Base-by-base conservation (phyloP, 2,888 invertebrate genomes). In the Harpagoxenus sublaevis region DNA sequence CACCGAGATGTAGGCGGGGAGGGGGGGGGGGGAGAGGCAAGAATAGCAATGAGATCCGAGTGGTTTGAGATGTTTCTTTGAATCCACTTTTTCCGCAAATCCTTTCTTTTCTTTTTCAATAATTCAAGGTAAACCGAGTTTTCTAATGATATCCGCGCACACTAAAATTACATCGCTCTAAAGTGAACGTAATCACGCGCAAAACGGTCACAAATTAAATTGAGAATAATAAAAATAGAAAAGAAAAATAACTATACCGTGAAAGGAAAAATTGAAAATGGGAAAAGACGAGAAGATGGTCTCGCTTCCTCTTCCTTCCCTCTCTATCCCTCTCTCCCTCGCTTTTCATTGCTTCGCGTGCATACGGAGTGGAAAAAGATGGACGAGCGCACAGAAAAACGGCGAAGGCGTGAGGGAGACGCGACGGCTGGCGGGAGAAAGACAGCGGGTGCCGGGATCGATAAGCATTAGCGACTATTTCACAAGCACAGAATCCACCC, bases 381-480 rank as follows among this genome's bases (percentile, higher is more conserved):
- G 39, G 42, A 57, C 60, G 83, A 60, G 79, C 18, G 70, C 35
- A n/a, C n/a, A 15, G 65, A 83, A 77, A 66, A 66, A 66, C 53
- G 66, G 48, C 55, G 35, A 60, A 60, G 48, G 71, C 48, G 60
- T 48, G 42, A n/a, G 65, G 35, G 53, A 62, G 63, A 82, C 51
- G 68, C 48, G 78, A 78, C 39, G 55, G 75, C 8, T 35, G 65
- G 35, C 23, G 55, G n/a, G 42, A 60, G 65, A 78, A 35, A 60
- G 66, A 79, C 60, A 66, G 45, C 51, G 23, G 66, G 31, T 62
- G 63, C 35, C 53, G 74, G 83, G 89, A 90, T 89, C 89, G 89
- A 91, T 89, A 90, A 89, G 90, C 90, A 89, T 91, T 91, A 91
- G 90, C 87, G 88, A 89, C 87, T 88, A 88, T 87, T 90, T 90